Conservation (phyloP, 2,797 vertebrate species). For the Phalanger gymnotis region DNA sequence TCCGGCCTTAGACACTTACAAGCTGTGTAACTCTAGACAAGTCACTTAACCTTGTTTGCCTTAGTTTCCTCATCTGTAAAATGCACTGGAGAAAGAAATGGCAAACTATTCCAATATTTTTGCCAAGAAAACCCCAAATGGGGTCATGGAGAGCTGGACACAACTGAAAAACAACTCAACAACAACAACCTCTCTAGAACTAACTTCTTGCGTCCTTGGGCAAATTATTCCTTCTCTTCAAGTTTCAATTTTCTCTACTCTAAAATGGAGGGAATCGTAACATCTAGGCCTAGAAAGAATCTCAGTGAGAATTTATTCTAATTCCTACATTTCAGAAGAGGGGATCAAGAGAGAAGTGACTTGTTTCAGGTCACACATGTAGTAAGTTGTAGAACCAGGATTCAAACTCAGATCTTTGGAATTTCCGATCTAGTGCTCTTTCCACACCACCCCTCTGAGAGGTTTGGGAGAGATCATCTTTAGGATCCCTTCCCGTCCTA, state of each 20-base stretch:
- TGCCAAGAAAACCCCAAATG: background rate
- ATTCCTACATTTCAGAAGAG: background rate
- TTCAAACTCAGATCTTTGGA: background rate
- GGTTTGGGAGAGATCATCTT: background rate
- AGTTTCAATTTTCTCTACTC: background rate
- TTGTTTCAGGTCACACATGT: background rate
- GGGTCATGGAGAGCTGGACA: background rate
- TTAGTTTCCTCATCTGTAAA: background rate
- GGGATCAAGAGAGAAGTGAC: slow-evolving; percentile 3
- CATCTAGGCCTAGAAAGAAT: background rate
- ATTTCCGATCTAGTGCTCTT: slow-evolving; percentile 26
- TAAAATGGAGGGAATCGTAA: background rate
- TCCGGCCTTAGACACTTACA: background rate
- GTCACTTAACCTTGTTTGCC: background rate
- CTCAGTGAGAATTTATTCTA: background rate
- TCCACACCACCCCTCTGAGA: background rate
- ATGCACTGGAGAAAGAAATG: background rate
- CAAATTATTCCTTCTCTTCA: background rate
- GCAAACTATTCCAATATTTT: background rate
- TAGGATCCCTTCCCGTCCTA: background rate
- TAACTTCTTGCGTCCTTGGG: background rate
- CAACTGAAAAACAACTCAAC: background rate
- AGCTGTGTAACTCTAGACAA: background rate
- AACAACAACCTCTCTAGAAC: background rate
- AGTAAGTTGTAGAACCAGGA: background rate